Percentiles rank a stretch among this genome's conserved stretches.
These are phyloP conservation scores for Zoanthus solanderi DNA, from an alignment of 92 coral and sea anemone species.

Conservation along the genomic window DNA sequence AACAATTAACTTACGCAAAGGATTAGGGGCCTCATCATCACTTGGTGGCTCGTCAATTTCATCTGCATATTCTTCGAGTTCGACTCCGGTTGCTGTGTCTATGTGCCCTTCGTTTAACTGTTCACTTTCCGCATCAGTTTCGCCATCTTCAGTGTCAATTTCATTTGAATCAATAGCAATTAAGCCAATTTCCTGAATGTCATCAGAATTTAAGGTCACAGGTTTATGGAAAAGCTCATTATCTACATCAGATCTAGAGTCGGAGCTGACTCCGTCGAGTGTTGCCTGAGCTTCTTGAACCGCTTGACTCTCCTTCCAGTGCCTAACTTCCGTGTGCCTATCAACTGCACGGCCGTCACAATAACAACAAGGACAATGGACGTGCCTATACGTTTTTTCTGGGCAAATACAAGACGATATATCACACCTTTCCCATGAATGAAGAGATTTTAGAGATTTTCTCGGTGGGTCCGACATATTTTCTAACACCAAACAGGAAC, in stretches of 20 bases:
- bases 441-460: neutral
- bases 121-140: too few species aligned
- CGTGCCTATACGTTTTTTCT: neutral
- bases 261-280: conserved; percentile 32
- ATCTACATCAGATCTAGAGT: too few species aligned
- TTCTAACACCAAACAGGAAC: neutral
- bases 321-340: conserved; percentile 66
- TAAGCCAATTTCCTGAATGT: too few species aligned
- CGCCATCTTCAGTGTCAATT: too few species aligned
- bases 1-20: conserved; percentile 60
- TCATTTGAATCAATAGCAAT: too few species aligned
- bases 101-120: too few species aligned
- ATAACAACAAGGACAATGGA: conserved; percentile 58
- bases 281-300: conserved; percentile 4
- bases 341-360: conserved; percentile 68
- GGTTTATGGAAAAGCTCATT: conserved; percentile 12
- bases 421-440: neutral
- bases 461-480: neutral
- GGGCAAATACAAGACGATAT: neutral
- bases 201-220: too few species aligned
- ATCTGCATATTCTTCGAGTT: too few species aligned
- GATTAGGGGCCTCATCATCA: conserved; percentile 5
- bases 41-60: too few species aligned
- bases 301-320: conserved; percentile 55
- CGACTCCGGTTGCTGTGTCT: too few species aligned